Conservation (phyloP, 2,888 invertebrate species). For the Tipula unca region DNA sequence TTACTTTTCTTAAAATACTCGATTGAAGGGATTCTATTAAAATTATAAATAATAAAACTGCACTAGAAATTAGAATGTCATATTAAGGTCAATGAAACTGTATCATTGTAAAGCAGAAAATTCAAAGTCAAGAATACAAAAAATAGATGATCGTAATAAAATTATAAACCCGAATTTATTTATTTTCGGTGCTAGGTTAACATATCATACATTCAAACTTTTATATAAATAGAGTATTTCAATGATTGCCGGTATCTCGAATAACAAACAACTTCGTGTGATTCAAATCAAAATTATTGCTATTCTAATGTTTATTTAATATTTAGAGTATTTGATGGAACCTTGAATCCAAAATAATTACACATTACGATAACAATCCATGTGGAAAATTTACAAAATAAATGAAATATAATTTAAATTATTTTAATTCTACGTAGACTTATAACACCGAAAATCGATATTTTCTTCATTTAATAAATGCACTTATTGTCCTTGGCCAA, state of each 20-base stretch:
- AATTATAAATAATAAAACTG: not conserved
- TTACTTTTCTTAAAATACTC: too few species aligned
- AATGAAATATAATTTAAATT: too few species aligned
- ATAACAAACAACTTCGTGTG: not conserved
- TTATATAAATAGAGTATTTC: not conserved
- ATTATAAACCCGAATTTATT: not conserved
- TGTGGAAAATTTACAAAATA: not conserved
- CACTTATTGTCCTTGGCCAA: slow-evolving; percentile 18
- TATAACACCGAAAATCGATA: not conserved
- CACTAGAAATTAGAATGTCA: not conserved
- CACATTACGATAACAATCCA: not conserved
- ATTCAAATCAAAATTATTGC: not conserved
- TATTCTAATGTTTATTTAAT: not conserved
- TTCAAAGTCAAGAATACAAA: not conserved
- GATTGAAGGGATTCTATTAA: not conserved
- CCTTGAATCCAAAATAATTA: not conserved
- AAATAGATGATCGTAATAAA: not conserved
- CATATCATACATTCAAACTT: not conserved
- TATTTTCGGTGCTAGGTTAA: not conserved
- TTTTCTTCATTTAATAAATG: not conserved
- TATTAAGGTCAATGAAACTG: not conserved
- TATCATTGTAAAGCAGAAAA: not conserved
- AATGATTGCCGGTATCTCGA: not conserved
- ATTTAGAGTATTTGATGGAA: not conserved
- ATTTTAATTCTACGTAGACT: too few species aligned